Conservation (phyloP, 2,888 invertebrate species). For the Macaria notata region DNA sequence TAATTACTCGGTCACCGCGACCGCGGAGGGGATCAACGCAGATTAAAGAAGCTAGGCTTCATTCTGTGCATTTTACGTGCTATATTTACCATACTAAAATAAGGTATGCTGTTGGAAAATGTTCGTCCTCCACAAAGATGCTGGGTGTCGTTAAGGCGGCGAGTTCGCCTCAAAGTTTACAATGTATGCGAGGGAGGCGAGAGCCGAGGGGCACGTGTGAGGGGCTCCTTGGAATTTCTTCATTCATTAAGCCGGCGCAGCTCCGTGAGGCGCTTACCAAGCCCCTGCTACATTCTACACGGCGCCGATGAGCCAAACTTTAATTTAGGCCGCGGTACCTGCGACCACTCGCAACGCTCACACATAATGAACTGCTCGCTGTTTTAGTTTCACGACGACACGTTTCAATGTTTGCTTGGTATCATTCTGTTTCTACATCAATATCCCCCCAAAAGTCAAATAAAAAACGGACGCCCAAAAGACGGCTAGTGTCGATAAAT, state of each 20-base stretch:
- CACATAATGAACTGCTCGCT: conserved; percentile 72
- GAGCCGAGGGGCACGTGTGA: conserved; percentile 56
- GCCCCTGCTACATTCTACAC: conserved; percentile 62
- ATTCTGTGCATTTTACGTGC: neutral
- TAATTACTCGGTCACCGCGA: conserved; percentile 68
- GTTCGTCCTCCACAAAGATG: conserved; percentile 24
- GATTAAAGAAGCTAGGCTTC: conserved; percentile 22
- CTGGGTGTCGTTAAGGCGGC: conserved; percentile 35
- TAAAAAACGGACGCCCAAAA: conserved; percentile 37
- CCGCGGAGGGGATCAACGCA: conserved; percentile 53
- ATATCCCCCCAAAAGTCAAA: conserved; percentile 30
- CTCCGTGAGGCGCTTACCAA: conserved; percentile 71
- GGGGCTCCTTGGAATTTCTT: conserved; percentile 69
- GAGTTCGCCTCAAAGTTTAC: conserved; percentile 50
- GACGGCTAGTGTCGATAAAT: conserved; percentile 66
- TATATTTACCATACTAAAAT: conserved; percentile 7
- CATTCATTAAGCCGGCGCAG: conserved; percentile 73
- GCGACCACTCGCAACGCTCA: conserved; percentile 53
- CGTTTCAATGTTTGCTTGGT: conserved; percentile 30
- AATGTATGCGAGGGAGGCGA: conserved; percentile 57
- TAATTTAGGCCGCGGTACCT: conserved; percentile 72
- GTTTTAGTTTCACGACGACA: conserved; percentile 58
- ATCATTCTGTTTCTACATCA: neutral
- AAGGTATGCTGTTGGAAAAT: conserved; percentile 21
- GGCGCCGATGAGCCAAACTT: conserved; percentile 69